Conservation (phyloP, 2,113 vertebrate species). For the Takifugu flavidus region DNA sequence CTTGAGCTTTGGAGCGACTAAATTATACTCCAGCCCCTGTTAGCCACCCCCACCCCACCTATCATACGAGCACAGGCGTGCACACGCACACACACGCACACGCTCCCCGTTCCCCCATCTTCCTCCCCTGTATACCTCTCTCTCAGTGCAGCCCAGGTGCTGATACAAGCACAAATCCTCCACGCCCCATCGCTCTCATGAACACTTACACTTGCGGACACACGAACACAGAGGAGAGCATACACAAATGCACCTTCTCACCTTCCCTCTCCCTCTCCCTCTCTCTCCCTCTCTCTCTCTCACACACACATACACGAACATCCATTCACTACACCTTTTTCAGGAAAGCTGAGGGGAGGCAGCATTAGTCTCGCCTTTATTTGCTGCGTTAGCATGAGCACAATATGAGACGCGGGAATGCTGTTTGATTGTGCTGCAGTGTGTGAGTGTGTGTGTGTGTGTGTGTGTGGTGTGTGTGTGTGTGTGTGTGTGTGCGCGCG, state of each 20-base stretch:
- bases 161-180: constrained; percentile 80
- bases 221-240: constrained; percentile 46
- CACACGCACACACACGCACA: constrained; percentile 22
- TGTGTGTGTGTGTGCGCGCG: constrained; percentile 16
- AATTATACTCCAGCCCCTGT: constrained; percentile 67
- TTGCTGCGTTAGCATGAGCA: constrained; percentile 68
- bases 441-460: constrained; percentile 14
- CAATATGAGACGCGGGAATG: constrained; percentile 50
- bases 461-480: constrained; percentile 21
- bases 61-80: constrained; percentile 11
- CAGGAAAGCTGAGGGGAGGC: constrained; percentile 59
- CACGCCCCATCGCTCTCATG: constrained; percentile 71
- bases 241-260: constrained; percentile 17
- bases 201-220: constrained; percentile 58
- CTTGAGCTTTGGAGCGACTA: constrained; percentile 69
- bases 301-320: constrained; percentile 38
- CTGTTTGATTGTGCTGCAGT: constrained; percentile 37
- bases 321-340: constrained; percentile 53
- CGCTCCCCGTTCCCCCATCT: constrained; percentile 66
- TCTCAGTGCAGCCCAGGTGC: constrained; percentile 73
- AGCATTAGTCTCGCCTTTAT: constrained; percentile 58
- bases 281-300: constrained; percentile 35
- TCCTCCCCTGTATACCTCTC: constrained; percentile 67
- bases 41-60: constrained; percentile 39
- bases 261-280: background rate